Base-by-base conservation (phyloP, 2,113 vertebrate species). In the Triplophysa dalaica region DNA sequence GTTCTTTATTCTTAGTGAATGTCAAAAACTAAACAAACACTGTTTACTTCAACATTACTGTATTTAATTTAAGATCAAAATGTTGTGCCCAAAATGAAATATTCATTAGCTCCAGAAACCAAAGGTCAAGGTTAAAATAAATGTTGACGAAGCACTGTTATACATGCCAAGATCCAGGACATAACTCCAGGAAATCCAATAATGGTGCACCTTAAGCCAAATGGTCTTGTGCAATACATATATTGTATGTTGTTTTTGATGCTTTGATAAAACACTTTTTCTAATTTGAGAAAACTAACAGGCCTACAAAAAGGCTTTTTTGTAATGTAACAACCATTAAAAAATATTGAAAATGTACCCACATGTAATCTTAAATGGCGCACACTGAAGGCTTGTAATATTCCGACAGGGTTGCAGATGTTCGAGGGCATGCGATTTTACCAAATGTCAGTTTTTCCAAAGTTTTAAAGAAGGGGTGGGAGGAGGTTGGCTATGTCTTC, bases 391-490 rank as follows among this genome's bases (percentile, higher is more conserved):
- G 72, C 56, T 26, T 48, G 60, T 48, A 29, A 48, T 50, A 41
- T 62, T 75, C 60, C 45, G 9, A 63, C 24, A 75, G 14, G 52
- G 9, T 38, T 58, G 48, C 29, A 73, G 67, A 61, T 52, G 68
- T 78, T 63, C 5, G 24, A n/a, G 64, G n/a, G 61, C 48, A 78
- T 45, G 77, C 24, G 60, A 22, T 29, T 77, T 82, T 68, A 75
- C 64, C 26, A 63, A 66, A 64, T 45, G 64, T 75, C 81, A 78
- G 70, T 69, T 64, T 79, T 79, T 79, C 81, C 81, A 29, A 74
- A 52, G 64, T 22, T 75, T 52, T 54, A 77, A 77, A 43, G 21
- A 22, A 60, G 41, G 38, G 22, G 21, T 6, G 60, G 38, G 73
- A 33, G 14, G n/a, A 13, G 12, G 56, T 63, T 78, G 50, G 65